Percentiles rank a stretch among this genome's conserved stretches.
phyloP scores from a whole-genome alignment of 2,113 vertebrate species.

The Cyphomyrus discorhynchus region DNA sequence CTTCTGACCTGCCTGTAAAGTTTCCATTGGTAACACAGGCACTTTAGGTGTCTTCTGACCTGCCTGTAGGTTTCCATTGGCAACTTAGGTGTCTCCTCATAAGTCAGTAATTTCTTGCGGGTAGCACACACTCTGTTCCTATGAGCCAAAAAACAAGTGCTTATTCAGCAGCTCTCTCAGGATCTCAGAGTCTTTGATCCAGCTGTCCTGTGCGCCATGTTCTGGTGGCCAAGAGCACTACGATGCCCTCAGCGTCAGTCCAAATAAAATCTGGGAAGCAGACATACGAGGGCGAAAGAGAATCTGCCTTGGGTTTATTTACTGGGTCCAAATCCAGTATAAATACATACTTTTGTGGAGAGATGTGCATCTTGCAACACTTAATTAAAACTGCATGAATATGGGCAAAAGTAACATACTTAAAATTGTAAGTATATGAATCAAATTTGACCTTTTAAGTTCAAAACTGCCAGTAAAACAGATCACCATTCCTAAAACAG shows the following conservation, averaged over 20 bases:
- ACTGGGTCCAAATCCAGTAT: neutral
- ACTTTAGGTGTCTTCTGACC: neutral
- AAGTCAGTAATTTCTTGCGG: neutral
- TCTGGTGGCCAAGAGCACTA: neutral
- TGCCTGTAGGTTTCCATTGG: neutral
- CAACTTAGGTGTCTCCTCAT: neutral
- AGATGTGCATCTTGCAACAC: neutral
- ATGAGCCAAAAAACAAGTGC: neutral
- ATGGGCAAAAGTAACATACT: neutral
- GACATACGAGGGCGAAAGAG: neutral
- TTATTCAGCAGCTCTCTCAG: neutral
- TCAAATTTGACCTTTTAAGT: neutral
- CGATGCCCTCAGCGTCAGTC: neutral
- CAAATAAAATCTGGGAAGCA: neutral
- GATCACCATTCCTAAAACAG: neutral
- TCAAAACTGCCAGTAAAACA: neutral
- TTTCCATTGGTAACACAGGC: neutral
- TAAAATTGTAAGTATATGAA: neutral
- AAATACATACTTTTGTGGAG: neutral
- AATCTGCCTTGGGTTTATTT: neutral
- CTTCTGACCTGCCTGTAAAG: neutral
- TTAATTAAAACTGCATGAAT: neutral
- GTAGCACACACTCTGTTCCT: neutral
- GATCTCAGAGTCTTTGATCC: neutral
- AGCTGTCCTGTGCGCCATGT: neutral